phyloP scores from a whole-genome alignment of 2,113 vertebrate genomes.

The Platycercus adscitus region DNA sequence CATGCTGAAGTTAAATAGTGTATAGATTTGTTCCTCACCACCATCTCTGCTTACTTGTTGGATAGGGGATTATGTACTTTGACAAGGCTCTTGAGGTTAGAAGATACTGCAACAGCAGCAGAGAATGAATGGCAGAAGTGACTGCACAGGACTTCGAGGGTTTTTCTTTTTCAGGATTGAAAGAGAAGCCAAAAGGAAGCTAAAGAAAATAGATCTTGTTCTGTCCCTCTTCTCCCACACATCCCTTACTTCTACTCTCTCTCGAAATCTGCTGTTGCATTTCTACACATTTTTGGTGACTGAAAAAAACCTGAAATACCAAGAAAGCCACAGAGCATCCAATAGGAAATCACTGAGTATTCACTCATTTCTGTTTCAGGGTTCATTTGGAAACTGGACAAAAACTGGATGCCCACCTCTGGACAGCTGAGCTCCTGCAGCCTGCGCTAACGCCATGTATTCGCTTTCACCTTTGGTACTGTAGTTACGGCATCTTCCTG shows the following conservation, averaged over 20 bases:
- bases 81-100: not conserved
- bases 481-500: not conserved
- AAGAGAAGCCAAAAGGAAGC: not conserved
- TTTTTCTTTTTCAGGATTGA: not conserved
- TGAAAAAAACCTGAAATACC: not conserved
- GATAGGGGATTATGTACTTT: not conserved
- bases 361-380: not conserved
- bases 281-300: not conserved
- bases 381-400: not conserved
- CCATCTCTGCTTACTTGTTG: not conserved
- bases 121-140: not conserved
- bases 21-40: not conserved
- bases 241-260: not conserved
- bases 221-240: not conserved
- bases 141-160: not conserved
- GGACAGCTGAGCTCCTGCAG: not conserved
- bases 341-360: not conserved
- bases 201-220: not conserved
- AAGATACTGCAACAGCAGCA: not conserved
- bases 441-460: rapidly evolving
- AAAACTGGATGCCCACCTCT: not conserved
- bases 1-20: not conserved
- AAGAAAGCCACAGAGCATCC: not conserved
- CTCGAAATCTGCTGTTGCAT: not conserved
- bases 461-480: not conserved